Evolutionary conservation across 2,888 invertebrate species (phyloP).

Genomic region (Gastrophysa polygoni): DNA sequence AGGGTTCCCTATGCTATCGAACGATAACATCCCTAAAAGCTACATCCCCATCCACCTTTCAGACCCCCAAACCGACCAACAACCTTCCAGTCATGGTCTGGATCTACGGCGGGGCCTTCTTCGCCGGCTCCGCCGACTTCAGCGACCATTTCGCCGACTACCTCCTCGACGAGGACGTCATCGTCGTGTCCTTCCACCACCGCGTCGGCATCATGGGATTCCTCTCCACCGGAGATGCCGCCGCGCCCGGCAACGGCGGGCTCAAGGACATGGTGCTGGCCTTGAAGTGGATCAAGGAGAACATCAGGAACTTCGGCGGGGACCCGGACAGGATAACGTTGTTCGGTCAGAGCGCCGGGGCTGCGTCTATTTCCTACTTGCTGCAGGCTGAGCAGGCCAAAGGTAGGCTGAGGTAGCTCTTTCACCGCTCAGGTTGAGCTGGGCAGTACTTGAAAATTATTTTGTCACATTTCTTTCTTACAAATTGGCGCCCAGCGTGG

Average conservation of each 20-base stretch:
- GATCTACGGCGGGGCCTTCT: constrained; percentile 57
- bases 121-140: constrained; percentile 47
- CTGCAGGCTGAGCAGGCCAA: constrained; percentile 16
- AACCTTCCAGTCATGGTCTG: constrained; percentile 54
- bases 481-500: too few relatives aligned
- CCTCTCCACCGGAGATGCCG: constrained; percentile 72
- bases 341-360: constrained; percentile 74
- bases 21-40: too few relatives aligned
- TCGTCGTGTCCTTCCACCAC: constrained; percentile 73
- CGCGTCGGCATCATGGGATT: constrained; percentile 70
- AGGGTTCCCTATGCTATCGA: too few relatives aligned
- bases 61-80: constrained; percentile 6
- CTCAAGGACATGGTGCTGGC: constrained; percentile 75
- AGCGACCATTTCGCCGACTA: constrained; percentile 42
- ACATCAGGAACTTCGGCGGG: constrained; percentile 73
- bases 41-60: too few relatives aligned
- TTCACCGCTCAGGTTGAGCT: too few relatives aligned
- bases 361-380: constrained; percentile 54
- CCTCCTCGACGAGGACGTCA: constrained; percentile 68
- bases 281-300: constrained; percentile 70
- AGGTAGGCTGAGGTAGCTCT: too few relatives aligned
- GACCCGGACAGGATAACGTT: constrained; percentile 71
- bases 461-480: too few relatives aligned
- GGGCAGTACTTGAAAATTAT: too few relatives aligned
- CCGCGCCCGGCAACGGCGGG: constrained; percentile 72